Conservation (phyloP, 1,140 invertebrate genomes). For the Caenorhabditis brenneri region DNA sequence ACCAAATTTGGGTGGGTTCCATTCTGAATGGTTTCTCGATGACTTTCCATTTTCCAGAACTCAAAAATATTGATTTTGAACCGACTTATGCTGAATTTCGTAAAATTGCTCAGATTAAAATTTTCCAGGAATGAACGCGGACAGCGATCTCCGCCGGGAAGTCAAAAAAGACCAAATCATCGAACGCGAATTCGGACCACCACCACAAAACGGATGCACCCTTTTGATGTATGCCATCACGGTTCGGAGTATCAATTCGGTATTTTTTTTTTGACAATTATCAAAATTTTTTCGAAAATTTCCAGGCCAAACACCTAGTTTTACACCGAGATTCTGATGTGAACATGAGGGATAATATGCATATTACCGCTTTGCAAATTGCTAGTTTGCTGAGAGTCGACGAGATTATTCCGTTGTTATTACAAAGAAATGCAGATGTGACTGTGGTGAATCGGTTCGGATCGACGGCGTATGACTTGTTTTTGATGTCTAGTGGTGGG, state of each 20-base stretch:
- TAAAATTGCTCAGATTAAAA: not conserved
- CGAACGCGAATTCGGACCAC: not conserved
- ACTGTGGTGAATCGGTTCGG: conserved; percentile 1
- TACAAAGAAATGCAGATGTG: not conserved
- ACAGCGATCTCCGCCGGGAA: not conserved
- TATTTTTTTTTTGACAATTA: no score
- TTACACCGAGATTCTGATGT: not conserved
- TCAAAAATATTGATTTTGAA: no score
- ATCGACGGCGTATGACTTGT: conserved; percentile 5
- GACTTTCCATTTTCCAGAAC: no score
- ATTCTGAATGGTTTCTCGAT: no score
- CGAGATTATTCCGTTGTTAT: not conserved
- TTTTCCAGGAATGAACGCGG: not conserved
- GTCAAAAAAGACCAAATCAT: not conserved
- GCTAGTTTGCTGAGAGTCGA: conserved; percentile 5
- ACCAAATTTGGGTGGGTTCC: no score
- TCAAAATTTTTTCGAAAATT: no score
- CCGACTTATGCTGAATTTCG: no score
- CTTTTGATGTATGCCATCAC: conserved; percentile 4
- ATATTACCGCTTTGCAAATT: conserved; percentile 10
- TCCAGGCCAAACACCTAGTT: conserved; percentile 17
- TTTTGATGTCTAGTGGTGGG: conserved; percentile 20
- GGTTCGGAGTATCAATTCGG: not conserved
- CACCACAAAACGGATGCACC: not conserved
- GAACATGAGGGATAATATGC: conserved; percentile 2